Evolutionary conservation across 1,140 invertebrate species (phyloP), one percentile per base, ranked within the genome.

Genomic region (Gerris buenoi): DNA sequence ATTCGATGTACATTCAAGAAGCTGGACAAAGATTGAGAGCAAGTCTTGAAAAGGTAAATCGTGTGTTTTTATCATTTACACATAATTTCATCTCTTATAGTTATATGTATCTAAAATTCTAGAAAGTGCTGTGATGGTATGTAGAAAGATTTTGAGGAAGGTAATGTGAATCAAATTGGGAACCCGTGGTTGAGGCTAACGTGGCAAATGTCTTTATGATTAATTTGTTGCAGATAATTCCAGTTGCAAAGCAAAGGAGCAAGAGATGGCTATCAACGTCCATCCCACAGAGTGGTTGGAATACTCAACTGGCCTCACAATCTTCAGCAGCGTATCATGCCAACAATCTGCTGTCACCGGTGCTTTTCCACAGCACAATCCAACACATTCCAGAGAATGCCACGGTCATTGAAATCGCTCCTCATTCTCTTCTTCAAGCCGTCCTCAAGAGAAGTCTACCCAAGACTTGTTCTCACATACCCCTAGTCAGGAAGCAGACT

Each of bases 281-380:
- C 14, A 88, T 98, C 70, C 90, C 93, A 0, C 86, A 94, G 77
- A 78, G 79, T 0, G 81, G 86, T n/a, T 96, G 93, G 93, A 79
- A 81, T 25, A 82, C 85, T 0, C 81, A 87, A 0, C 72, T 92
- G 71, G 91, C 93, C 0, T 83, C 87, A 73, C 80, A 86, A 65
- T 94, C 91, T 56, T 95, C 93, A 59, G 86, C 91, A 3, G 90
- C 88, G 25, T 99, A 99, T 78, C 92, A 96, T 76, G 93, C 96
- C 0, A 97, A 97, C 80, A 99, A 98, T 78, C 80, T 98, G 56
- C 81, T 96, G 13, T 92, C 89, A 29, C 90, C 89, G 1, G 89
- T 91, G 15, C 77, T 89, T 0, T 91, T 91, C 81, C 82, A 88
- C 70, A 91, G 95, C 73, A 93, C 89, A 25, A 72, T 97, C 33